Conservation (phyloP, 2,797 vertebrate genomes). For the Chelon labrosus region DNA sequence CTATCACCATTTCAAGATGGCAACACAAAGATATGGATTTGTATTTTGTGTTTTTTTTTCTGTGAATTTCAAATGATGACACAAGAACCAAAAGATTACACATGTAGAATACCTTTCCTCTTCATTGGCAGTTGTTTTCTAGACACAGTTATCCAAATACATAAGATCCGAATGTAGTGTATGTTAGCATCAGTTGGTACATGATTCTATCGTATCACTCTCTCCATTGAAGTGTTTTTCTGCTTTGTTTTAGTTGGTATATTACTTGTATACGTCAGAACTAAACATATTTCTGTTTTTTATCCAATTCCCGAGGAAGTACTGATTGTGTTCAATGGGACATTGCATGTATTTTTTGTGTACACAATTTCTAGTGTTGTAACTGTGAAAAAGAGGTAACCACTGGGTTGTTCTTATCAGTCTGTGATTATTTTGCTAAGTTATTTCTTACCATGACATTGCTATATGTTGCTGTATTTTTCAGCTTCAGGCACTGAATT, state of each 20-base stretch:
- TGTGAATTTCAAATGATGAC: not conserved
- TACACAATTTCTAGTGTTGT: conserved; percentile 65
- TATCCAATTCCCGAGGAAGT: conserved; percentile 24
- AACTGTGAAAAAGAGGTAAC: conserved; percentile 74
- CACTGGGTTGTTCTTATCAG: conserved; percentile 72
- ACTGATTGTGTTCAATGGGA: conserved; percentile 37
- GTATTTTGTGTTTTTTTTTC: not conserved
- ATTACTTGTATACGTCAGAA: conserved; percentile 25
- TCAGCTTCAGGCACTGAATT: conserved; percentile 88
- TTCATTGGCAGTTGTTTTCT: not conserved
- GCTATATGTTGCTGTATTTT: conserved; percentile 90
- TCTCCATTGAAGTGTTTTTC: conserved; percentile 34
- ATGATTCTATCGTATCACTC: conserved; percentile 5
- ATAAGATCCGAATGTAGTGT: conserved; percentile 27
- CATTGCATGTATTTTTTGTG: conserved; percentile 86
- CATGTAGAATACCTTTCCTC: not conserved
- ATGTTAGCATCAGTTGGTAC: conserved; percentile 11
- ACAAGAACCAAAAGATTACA: not conserved
- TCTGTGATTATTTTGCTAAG: conserved; percentile 84
- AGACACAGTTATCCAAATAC: conserved; percentile 21
- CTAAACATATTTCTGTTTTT: conserved; percentile 31
- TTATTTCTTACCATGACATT: conserved; percentile 92
- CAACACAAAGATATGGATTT: not conserved
- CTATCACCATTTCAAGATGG: too few species aligned
- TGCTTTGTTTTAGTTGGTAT: conserved; percentile 21